Percentiles rank a stretch among this genome's conserved stretches.
Evolutionary conservation across 2,888 invertebrate species (phyloP).

Genomic region (Branchipolynoe longqiensis): DNA sequence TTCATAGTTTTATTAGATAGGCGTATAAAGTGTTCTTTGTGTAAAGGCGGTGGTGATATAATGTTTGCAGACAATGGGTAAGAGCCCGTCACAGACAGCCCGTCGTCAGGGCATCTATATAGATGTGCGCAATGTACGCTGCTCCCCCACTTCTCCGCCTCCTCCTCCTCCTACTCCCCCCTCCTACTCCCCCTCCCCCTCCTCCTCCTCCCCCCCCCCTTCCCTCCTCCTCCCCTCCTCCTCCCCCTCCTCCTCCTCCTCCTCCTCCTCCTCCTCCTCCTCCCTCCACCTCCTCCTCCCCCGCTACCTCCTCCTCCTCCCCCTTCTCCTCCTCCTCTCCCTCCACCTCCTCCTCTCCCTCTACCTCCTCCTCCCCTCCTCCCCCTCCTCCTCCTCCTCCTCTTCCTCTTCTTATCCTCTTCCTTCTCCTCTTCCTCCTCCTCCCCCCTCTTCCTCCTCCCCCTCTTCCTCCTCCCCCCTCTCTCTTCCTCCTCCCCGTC

Average conservation of each 20-base stretch:
- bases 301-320: neutral
- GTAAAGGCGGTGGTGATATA: constrained; percentile 14
- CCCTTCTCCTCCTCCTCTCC: neutral
- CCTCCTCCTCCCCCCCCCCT: neutral
- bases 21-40: constrained; percentile 11
- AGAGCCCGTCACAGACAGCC: constrained; percentile 3
- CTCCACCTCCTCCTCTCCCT: no score
- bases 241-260: no score
- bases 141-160: neutral
- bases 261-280: neutral
- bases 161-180: neutral
- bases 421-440: neutral
- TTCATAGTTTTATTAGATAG: neutral
- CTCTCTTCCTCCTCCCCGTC: neutral
- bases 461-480: no score
- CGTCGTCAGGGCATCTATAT: constrained; percentile 21
- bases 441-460: neutral
- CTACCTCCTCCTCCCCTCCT: neutral
- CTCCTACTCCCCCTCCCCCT: no score
- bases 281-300: no score
- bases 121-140: constrained; percentile 5
- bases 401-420: no score
- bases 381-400: constrained; percentile 2
- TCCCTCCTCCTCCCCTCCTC: neutral
- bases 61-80: constrained; percentile 25